Conservation (phyloP, 2,888 invertebrate genomes). For the Amphipyra berbera region DNA sequence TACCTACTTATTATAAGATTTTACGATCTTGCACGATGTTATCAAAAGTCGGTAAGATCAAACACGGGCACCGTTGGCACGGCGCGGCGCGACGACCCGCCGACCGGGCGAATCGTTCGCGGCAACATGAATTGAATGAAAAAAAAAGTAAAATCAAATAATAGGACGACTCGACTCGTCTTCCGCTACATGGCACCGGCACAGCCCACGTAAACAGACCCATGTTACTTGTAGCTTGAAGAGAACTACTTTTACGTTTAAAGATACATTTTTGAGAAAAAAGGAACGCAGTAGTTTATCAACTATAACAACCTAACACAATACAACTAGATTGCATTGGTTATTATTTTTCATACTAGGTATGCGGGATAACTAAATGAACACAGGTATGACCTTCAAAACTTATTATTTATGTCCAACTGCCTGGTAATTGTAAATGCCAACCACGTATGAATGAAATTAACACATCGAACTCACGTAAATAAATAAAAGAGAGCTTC, state of each 20-base stretch:
- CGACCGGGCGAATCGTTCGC: constrained; percentile 61
- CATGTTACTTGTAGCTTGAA: constrained; percentile 22
- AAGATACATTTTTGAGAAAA: neutral
- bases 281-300: too few relatives aligned
- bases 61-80: constrained; percentile 57
- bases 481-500: too few relatives aligned
- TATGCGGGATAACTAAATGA: too few relatives aligned
- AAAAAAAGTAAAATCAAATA: constrained; percentile 60
- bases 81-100: constrained; percentile 60
- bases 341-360: too few relatives aligned
- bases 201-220: constrained; percentile 31
- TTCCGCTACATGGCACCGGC: constrained; percentile 56
- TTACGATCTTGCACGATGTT: constrained; percentile 72
- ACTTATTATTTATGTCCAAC: too few relatives aligned
- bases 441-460: too few relatives aligned
- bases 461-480: too few relatives aligned
- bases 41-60: constrained; percentile 72
- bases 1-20: constrained; percentile 69
- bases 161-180: constrained; percentile 55
- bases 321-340: too few relatives aligned
- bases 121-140: constrained; percentile 65
- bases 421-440: too few relatives aligned
- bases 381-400: too few relatives aligned
- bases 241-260: constrained; percentile 11
- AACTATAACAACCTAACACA: too few relatives aligned